Base-by-base conservation (phyloP, 2,888 invertebrate genomes). In the Artemia sinica region DNA sequence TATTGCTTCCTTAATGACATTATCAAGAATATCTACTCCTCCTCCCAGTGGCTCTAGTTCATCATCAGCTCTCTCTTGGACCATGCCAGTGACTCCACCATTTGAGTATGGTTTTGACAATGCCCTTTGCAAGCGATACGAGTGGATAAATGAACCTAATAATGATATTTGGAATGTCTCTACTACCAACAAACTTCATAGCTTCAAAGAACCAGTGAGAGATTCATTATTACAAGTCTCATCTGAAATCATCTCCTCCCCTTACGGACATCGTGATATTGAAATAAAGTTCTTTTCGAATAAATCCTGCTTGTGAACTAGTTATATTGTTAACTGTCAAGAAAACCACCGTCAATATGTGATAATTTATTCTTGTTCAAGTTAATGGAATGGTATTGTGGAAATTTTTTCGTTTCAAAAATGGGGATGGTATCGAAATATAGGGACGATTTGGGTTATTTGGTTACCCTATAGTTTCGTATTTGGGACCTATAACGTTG, bases 241-340 rank as follows among this genome's bases (percentile, higher is more conserved):
- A 50, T 86, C 87, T 51, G 86, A 87, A 75, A 88, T 88, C 74
- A 86, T 88, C 73, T 87, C 87, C 49, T 87, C 87, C 66, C 83
- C 84, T 73, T 48, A 87, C 76, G 87, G 87, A 66, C 87, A 87
- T 76, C 82, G 87, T 71, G 88, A 87, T 78, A 79, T 88, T 76
- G 87, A 88, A 79, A 88, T 88, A 74, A 86, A 86, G 77, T 85
- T 88, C 78, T 87, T 85, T 78, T 85, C 85, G 81, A 83, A 75
- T 81, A 82, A 72, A 78, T 48, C 48, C 50, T 41, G 11, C 66
- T 58, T 10, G n/a, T 58, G 18, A 58, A n/a, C 14, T 58, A 8
- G n/a, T 28, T 58, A 18, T 58, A 18, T 58, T 58, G 14, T 58
- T 58, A 18, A 8, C 28, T 58, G 8, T n/a, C 63, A 28, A 58